Conservation (phyloP, 2,888 invertebrate genomes). For the Chrysodeixis includens region DNA sequence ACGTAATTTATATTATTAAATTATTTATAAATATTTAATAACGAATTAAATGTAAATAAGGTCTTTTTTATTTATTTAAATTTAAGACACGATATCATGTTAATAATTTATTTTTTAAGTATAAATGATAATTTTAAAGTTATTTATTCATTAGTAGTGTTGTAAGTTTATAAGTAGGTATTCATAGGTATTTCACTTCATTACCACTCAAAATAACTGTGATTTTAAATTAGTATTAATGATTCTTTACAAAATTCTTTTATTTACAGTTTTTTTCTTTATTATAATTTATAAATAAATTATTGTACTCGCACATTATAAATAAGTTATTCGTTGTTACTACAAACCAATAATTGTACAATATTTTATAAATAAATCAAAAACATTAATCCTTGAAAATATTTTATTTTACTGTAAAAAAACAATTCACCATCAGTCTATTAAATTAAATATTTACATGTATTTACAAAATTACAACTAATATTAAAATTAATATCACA, state of each 20-base stretch:
- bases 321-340: neutral
- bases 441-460: constrained; percentile 62
- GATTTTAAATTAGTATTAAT: constrained; percentile 52
- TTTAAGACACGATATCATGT: too few species aligned
- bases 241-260: constrained; percentile 19
- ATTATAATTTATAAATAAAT: constrained; percentile 3
- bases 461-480: constrained; percentile 47
- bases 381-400: constrained; percentile 24
- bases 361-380: constrained; percentile 18
- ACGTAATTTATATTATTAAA: neutral
- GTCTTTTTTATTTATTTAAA: too few species aligned
- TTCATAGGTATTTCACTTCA: constrained; percentile 23
- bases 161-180: neutral
- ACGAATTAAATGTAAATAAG: too few species aligned
- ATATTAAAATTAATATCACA: constrained; percentile 50
- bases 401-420: constrained; percentile 57
- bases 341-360: constrained; percentile 5
- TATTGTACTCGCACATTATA: constrained; percentile 15
- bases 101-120: too few species aligned
- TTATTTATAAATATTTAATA: too few species aligned
- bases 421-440: constrained; percentile 66
- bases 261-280: neutral
- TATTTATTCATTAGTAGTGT: neutral
- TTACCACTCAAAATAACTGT: constrained; percentile 68
- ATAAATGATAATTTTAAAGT: neutral